Evolutionary conservation across 2,113 vertebrate genomes (phyloP), one percentile per base, ranked within the genome.

Genomic region (Eulacestoma nigropectus): DNA sequence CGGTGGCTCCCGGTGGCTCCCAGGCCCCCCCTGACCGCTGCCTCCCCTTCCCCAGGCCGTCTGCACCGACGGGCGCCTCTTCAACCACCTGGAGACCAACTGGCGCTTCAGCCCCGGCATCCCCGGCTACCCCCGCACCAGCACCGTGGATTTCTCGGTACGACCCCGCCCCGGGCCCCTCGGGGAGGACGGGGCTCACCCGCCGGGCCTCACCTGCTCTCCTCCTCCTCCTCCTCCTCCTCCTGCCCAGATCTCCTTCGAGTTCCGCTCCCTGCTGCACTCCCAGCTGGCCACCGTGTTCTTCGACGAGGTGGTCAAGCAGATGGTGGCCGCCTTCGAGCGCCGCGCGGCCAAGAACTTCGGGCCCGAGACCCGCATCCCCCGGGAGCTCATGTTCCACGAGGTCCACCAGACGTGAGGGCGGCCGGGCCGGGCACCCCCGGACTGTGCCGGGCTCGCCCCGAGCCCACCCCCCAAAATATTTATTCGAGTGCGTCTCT

Each of bases 291-390:
- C 99, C 96, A 98, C 98, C 6, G 97, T 99, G 93, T 99, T 99
- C 98, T 99, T 99, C 64, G 99, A 99, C 21, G 99, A 99, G 97
- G 99, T 99, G 18, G 99, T 99, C 42, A 99, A 99, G 98, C 98
- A 99, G 97, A 99, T 99, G 78, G 99, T 99, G 18, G 98, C 98
- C 2, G 99, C 99, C 22, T 99, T 99, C 1, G 99, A 99, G 98
- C 98, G 98, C 33, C 98, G 98, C 13, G 99, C 99, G 1, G 87
- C 98, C 70, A 98, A 98, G 89, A 97, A 96, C 46, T 99, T 98
- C 88, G 99, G 99, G 47, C 99, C 99, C 9, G 99, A 99, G 98
- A 99, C 99, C 3, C 98, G 97, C 33, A 99, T 99, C 96, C 99
- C 99, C 2, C 98, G 98, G 67, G 99, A 99, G 97, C 98, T 99